Percentiles rank a stretch among this genome's conserved stretches.
phyloP scores from a whole-genome alignment of 1,140 invertebrate genomes.

The Lordiphosa stackelbergi region DNA sequence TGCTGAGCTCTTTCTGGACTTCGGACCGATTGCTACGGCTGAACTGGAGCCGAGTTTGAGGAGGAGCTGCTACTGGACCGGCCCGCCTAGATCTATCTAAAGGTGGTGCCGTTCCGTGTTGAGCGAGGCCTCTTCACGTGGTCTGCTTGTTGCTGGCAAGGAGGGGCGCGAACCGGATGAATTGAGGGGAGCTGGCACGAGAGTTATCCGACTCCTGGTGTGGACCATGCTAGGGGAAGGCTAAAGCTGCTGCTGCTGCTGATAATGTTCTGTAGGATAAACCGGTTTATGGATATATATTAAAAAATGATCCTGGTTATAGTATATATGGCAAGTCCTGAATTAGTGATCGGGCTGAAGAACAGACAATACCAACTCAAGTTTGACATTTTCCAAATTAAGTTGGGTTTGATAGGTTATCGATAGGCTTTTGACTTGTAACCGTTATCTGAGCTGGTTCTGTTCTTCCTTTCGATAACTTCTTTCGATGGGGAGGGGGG shows the following conservation, averaged over 20 bases:
- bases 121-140: not conserved
- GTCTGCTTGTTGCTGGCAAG: constrained; percentile 30
- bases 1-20: constrained; percentile 56
- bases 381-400: too few relatives aligned
- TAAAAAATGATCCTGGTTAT: not conserved
- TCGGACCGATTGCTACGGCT: constrained; percentile 42
- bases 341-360: not conserved
- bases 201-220: constrained; percentile 67
- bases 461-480: constrained; percentile 5
- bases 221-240: constrained; percentile 37
- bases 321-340: not conserved
- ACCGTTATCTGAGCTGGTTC: not conserved
- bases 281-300: not conserved
- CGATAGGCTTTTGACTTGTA: too few relatives aligned
- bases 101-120: constrained; percentile 2
- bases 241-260: not conserved
- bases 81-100: constrained; percentile 19
- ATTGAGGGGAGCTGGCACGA: constrained; percentile 38
- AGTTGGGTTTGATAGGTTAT: too few relatives aligned
- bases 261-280: constrained; percentile 43
- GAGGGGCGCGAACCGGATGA: constrained; percentile 54
- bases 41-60: constrained; percentile 68
- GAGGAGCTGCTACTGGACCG: constrained; percentile 47
- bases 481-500: constrained; percentile 4
- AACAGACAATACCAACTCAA: not conserved